Evolutionary conservation across 1,140 invertebrate species (phyloP).

Genomic region (Drosophila sproati): DNA sequence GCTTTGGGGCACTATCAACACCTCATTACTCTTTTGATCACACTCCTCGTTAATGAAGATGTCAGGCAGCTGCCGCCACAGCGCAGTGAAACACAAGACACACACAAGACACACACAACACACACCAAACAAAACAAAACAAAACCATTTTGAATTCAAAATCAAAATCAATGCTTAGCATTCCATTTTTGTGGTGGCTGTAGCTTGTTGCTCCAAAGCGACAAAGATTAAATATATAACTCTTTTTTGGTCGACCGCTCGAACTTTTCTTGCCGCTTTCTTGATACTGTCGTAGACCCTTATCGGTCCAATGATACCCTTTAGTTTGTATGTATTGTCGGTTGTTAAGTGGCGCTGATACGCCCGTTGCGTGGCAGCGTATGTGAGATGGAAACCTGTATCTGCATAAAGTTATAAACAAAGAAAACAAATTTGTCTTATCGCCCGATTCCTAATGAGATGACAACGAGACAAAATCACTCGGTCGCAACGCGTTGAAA

Average conservation of each 20-base stretch:
- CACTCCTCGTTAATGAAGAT: slow-evolving; percentile 82
- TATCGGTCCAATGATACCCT: slow-evolving; percentile 35
- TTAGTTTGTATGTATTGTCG: not conserved
- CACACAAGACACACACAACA: slow-evolving; percentile 23
- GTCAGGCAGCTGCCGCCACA: slow-evolving; percentile 54
- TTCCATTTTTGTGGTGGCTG: slow-evolving; percentile 54
- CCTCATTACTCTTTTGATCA: slow-evolving; percentile 84
- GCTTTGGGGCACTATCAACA: slow-evolving; percentile 78
- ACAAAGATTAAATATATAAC: slow-evolving; percentile 81
- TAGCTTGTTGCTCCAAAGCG: slow-evolving; percentile 57
- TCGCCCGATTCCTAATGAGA: slow-evolving; percentile 83
- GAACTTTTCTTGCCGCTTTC: slow-evolving; percentile 27
- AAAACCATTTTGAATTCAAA: slow-evolving; percentile 71
- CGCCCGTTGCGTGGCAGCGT: slow-evolving; percentile 23
- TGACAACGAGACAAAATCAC: slow-evolving; percentile 82
- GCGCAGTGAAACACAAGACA: slow-evolving; percentile 18
- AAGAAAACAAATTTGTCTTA: slow-evolving; percentile 84
- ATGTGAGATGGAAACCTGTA: slow-evolving; percentile 60
- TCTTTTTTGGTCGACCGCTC: slow-evolving; percentile 39
- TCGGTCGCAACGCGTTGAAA: slow-evolving; percentile 71
- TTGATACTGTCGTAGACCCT: slow-evolving; percentile 24
- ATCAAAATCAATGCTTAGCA: slow-evolving; percentile 73
- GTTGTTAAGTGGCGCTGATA: not conserved
- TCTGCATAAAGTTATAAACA: slow-evolving; percentile 82
- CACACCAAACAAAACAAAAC: slow-evolving; percentile 57